Conservation (phyloP, 1,140 invertebrate species). For the Colletes latitarsis region DNA sequence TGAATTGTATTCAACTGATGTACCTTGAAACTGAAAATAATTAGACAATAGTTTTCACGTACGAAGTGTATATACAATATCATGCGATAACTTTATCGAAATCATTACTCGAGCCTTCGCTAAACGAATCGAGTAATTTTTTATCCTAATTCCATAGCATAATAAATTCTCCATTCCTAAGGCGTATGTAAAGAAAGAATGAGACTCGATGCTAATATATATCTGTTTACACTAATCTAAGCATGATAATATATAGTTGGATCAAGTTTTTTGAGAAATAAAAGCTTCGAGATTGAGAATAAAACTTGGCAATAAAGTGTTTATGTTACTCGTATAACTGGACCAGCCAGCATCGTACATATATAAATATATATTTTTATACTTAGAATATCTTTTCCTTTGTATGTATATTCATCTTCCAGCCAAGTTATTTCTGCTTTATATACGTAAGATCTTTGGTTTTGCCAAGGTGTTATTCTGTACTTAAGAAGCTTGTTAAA, state of each 20-base stretch:
- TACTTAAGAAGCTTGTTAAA: constrained; percentile 32
- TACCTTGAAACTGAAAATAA: constrained; percentile 61
- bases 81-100: constrained; percentile 19
- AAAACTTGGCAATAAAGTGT: constrained; percentile 64
- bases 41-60: constrained; percentile 55
- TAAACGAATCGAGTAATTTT: constrained; percentile 31
- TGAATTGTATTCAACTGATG: constrained; percentile 61
- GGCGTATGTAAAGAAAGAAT: constrained; percentile 43
- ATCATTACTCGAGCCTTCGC: constrained; percentile 32
- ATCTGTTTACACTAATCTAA: constrained; percentile 57
- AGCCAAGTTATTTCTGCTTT: constrained; percentile 59
- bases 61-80: constrained; percentile 30
- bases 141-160: constrained; percentile 44
- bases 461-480: constrained; percentile 68
- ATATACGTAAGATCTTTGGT: constrained; percentile 72
- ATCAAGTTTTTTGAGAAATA: constrained; percentile 55
- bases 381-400: constrained; percentile 61
- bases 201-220: constrained; percentile 51
- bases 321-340: constrained; percentile 61
- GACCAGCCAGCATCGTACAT: constrained; percentile 71
- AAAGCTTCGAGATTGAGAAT: constrained; percentile 56
- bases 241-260: constrained; percentile 49
- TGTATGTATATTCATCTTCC: constrained; percentile 57
- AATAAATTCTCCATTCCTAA: constrained; percentile 35
- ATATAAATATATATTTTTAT: constrained; percentile 66